These are phyloP conservation scores for Phocides pigmalion DNA, from an alignment of 1,140 invertebrate genomes.

Conservation along the genomic window DNA sequence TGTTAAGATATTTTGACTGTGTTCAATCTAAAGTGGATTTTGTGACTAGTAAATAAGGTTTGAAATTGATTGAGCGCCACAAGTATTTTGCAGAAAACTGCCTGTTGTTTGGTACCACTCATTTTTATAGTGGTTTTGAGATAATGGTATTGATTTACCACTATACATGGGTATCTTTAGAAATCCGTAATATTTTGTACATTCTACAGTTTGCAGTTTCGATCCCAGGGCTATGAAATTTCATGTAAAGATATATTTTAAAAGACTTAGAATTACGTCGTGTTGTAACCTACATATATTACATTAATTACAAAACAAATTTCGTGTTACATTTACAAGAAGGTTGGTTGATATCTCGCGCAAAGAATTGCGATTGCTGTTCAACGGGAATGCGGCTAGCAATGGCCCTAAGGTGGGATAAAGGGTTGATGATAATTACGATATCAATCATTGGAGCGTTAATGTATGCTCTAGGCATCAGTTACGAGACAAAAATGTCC, in stretches of 20 bases:
- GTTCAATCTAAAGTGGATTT: slow-evolving; percentile 11
- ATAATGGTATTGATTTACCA: slow-evolving; percentile 80
- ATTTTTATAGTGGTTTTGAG: slow-evolving; percentile 79
- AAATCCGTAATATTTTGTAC: slow-evolving; percentile 57
- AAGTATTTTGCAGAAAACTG: slow-evolving; percentile 60
- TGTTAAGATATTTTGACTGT: slow-evolving; percentile 26
- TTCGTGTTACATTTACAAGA: too few relatives aligned
- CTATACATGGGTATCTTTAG: slow-evolving; percentile 59
- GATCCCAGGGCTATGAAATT: slow-evolving; percentile 50
- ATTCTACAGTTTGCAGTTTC: slow-evolving; percentile 30
- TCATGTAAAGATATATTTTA: slow-evolving; percentile 24
- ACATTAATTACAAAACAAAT: too few relatives aligned
- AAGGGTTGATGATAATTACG: too few relatives aligned
- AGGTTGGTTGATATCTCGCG: too few relatives aligned
- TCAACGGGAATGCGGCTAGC: too few relatives aligned
- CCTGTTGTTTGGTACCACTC: slow-evolving; percentile 61
- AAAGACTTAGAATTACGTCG: too few relatives aligned
- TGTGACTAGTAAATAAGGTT: slow-evolving; percentile 33
- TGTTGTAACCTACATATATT: too few relatives aligned
- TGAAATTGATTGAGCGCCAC: slow-evolving; percentile 22
- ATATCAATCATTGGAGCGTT: too few relatives aligned
- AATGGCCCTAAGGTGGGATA: too few relatives aligned
- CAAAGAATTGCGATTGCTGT: too few relatives aligned
- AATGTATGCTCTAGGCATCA: too few relatives aligned
- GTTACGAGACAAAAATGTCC: too few relatives aligned